Evolutionary conservation across 2,888 invertebrate genomes (phyloP).

Genomic region (Drosophila atripex): DNA sequence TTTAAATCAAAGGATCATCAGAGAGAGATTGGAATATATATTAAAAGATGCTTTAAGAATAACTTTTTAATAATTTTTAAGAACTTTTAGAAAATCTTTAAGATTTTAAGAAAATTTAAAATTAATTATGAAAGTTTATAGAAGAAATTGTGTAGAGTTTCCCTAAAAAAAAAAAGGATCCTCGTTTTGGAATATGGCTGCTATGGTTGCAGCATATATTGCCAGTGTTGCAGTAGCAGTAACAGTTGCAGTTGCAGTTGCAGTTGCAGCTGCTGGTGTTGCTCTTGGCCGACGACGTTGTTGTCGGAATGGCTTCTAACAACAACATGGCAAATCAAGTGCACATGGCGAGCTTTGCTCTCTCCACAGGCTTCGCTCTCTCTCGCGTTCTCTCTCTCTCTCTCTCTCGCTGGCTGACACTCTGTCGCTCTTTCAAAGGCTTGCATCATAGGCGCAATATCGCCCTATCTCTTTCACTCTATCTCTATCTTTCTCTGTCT

Average conservation of each 20-base stretch:
- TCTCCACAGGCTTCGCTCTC: background rate
- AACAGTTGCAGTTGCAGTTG: conserved; percentile 8
- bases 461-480: background rate
- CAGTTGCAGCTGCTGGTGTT: background rate
- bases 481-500: conserved; percentile 2
- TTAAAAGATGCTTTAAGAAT: too few species aligned
- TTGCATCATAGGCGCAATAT: conserved; percentile 41
- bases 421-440: conserved; percentile 13
- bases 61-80: too few species aligned
- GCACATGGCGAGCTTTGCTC: conserved; percentile 31
- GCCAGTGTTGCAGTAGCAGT: conserved; percentile 6
- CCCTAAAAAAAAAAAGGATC: too few species aligned
- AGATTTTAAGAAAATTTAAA: too few species aligned
- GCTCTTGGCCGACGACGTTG: conserved; percentile 24
- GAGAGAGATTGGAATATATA: too few species aligned
- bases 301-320: conserved; percentile 35
- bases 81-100: too few species aligned
- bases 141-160: too few species aligned
- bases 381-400: background rate
- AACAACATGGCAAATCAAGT: conserved; percentile 23
- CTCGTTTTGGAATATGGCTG: too few species aligned
- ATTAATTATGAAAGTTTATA: too few species aligned
- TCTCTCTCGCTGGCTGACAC: conserved; percentile 2
- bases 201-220: conserved; percentile 1
- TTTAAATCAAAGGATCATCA: too few species aligned